A percentile compares a stretch with the other conserved stretches of the same genome.
These are phyloP conservation scores for Noctilio leporinus DNA, from an alignment of 2,113 vertebrate species.

Conservation along the genomic window DNA sequence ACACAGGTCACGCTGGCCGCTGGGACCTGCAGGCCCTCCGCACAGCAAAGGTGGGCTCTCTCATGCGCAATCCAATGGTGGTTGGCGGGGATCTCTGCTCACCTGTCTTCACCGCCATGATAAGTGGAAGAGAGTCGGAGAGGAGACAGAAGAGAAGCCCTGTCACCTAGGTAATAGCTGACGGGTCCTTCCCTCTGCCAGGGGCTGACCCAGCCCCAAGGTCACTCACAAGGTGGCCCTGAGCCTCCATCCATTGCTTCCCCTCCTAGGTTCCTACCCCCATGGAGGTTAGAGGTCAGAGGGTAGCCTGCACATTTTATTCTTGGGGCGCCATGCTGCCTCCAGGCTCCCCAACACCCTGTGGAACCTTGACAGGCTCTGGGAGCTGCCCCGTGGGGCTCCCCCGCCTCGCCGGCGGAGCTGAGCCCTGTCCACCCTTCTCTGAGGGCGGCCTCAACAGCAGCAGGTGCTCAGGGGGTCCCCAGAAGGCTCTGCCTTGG, in stretches of 20 bases:
- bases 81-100: not conserved
- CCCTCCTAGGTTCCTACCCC: not conserved
- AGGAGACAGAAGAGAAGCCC: not conserved
- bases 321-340: accelerated
- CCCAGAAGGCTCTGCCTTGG: not conserved
- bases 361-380: not conserved
- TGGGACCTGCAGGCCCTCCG: accelerated
- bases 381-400: too few species aligned
- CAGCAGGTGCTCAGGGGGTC: not conserved
- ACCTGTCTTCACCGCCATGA: accelerated
- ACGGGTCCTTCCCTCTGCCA: not conserved
- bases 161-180: not conserved
- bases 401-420: too few species aligned
- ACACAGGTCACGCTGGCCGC: accelerated
- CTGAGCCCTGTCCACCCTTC: not conserved
- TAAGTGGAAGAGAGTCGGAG: not conserved
- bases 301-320: not conserved
- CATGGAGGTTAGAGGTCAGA: not conserved
- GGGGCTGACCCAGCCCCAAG: not conserved
- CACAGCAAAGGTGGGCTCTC: accelerated
- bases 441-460: accelerated
- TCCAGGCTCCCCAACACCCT: not conserved
- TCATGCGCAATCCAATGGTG: accelerated
- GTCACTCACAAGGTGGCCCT: not conserved
- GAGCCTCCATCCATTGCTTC: not conserved